Evolutionary conservation across 2,888 invertebrate species (phyloP).

Genomic region (Drosophila gaucha): DNA sequence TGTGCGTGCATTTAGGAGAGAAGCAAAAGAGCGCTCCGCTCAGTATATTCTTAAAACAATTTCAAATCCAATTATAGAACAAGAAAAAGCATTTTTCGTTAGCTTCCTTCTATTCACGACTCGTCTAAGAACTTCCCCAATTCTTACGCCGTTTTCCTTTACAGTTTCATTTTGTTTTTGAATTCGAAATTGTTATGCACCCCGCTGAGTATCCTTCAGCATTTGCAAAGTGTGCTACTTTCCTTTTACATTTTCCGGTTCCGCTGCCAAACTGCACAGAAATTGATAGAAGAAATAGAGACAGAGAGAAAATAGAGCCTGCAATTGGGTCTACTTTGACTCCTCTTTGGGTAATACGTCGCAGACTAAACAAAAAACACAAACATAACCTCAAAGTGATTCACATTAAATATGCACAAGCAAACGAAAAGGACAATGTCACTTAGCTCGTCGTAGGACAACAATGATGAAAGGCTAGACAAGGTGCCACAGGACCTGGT

Average conservation of each 20-base stretch:
- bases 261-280: slow-evolving; percentile 37
- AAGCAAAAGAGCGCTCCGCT: slow-evolving; percentile 24
- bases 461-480: slow-evolving; percentile 14
- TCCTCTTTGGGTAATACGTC: slow-evolving; percentile 4
- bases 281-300: not conserved
- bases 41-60: slow-evolving; percentile 69
- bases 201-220: slow-evolving; percentile 40
- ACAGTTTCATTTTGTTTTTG: slow-evolving; percentile 59
- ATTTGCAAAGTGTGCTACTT: slow-evolving; percentile 41
- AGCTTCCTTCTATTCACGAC: slow-evolving; percentile 51
- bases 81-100: slow-evolving; percentile 70
- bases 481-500: slow-evolving; percentile 1
- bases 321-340: slow-evolving; percentile 9
- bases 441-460: slow-evolving; percentile 20
- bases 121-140: slow-evolving; percentile 12
- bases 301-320: slow-evolving; percentile 1
- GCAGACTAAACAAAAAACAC: slow-evolving; percentile 36
- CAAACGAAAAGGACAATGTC: slow-evolving; percentile 56
- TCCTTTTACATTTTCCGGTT: slow-evolving; percentile 38
- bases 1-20: slow-evolving; percentile 45
- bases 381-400: slow-evolving; percentile 62
- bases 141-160: slow-evolving; percentile 24
- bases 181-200: slow-evolving; percentile 61
- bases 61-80: slow-evolving; percentile 76
- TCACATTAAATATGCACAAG: slow-evolving; percentile 65